These are phyloP conservation scores for Darevskia nairensis DNA, from an alignment of 2,797 vertebrate species.

Conservation along the genomic window DNA sequence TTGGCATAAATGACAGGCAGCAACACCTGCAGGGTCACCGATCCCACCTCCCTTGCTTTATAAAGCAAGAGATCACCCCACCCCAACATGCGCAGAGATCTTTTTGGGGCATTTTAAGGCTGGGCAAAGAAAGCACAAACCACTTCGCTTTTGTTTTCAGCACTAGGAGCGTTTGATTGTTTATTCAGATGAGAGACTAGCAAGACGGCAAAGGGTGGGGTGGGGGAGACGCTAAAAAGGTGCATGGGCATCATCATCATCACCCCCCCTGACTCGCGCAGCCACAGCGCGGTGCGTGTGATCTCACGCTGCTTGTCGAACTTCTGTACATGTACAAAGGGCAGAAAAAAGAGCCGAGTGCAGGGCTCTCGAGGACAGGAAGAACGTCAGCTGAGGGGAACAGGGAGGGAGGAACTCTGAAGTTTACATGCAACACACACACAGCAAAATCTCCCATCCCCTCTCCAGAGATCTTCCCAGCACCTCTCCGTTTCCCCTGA, in stretches of 20 bases:
- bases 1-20: too few species aligned
- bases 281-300: too few species aligned
- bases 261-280: too few species aligned
- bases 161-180: background rate
- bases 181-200: background rate
- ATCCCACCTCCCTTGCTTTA: too few species aligned
- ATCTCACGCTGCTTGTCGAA: fast-evolving
- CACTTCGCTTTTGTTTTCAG: background rate
- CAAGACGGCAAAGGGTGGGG: background rate
- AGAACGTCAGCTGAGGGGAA: slow-evolving; percentile 12
- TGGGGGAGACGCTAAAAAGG: background rate
- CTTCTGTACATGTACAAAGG: background rate
- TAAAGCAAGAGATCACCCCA: background rate
- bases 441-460: background rate
- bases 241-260: too few species aligned
- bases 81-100: background rate
- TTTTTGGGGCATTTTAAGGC: background rate
- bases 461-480: fast-evolving
- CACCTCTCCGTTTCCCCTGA: background rate
- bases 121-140: background rate
- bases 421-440: background rate
- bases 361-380: background rate
- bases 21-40: too few species aligned
- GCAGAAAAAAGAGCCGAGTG: background rate
- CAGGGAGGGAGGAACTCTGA: background rate